Conservation (phyloP, 2,113 vertebrate species). For the Euleptes europaea region DNA sequence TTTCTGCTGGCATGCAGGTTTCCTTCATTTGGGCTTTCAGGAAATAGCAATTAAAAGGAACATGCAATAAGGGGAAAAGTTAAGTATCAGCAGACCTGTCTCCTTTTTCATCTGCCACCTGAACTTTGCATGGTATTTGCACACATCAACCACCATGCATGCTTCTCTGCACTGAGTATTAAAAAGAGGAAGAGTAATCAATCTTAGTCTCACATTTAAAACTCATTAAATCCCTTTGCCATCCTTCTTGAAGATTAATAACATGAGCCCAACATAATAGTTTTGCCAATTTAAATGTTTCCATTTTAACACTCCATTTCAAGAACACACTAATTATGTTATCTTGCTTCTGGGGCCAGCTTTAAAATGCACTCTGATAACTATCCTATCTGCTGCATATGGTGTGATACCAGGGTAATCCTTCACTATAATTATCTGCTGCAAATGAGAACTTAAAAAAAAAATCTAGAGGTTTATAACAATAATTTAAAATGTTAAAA, state of each 20-base stretch:
- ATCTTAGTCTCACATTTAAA: constrained; percentile 57
- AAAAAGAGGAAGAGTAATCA: constrained; percentile 29
- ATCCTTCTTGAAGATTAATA: constrained; percentile 63
- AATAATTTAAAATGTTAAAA: constrained; percentile 12
- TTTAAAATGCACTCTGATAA: constrained; percentile 58
- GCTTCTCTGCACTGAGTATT: background rate
- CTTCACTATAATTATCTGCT: constrained; percentile 33
- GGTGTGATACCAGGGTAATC: background rate
- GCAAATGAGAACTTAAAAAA: constrained; percentile 43
- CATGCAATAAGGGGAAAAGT: background rate
- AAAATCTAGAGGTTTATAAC: background rate
- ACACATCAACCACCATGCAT: background rate
- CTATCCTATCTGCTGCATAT: constrained; percentile 42
- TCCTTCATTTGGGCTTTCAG: background rate
- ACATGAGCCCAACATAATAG: constrained; percentile 35
- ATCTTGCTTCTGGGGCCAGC: constrained; percentile 57
- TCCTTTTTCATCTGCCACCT: background rate
- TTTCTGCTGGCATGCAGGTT: background rate
- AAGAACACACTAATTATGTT: constrained; percentile 61
- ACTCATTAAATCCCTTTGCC: constrained; percentile 61
- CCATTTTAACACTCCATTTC: constrained; percentile 57
- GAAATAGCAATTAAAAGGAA: background rate
- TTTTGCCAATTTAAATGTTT: constrained; percentile 65
- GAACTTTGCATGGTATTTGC: background rate
- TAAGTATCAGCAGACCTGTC: background rate